These are phyloP conservation scores for Hozukius guyotensis DNA, from an alignment of 2,797 vertebrate genomes.

Conservation along the genomic window DNA sequence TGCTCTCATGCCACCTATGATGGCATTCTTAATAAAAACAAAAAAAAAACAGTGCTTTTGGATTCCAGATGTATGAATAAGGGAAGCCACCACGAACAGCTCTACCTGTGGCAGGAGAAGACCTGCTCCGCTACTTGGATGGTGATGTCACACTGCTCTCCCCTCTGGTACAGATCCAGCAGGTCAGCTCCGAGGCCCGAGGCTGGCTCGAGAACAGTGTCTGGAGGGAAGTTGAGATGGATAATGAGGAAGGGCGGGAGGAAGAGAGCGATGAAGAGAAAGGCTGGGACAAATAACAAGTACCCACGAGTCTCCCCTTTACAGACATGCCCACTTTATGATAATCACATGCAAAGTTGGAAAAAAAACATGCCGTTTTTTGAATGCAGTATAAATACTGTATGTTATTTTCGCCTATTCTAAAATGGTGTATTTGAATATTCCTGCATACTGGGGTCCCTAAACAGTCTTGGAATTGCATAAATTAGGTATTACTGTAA, in stretches of 20 bases:
- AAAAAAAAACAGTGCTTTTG: too few relatives aligned
- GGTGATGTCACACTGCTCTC: conserved; percentile 88
- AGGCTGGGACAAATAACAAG: neutral
- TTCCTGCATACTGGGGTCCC: too few relatives aligned
- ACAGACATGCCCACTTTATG: too few relatives aligned
- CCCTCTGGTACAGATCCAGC: conserved; percentile 86
- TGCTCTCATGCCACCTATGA: neutral
- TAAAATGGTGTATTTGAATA: too few relatives aligned
- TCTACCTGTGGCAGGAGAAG: conserved; percentile 94
- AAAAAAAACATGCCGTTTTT: too few relatives aligned
- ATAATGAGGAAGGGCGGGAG: neutral
- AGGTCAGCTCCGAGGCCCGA: conserved; percentile 90
- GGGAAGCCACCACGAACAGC: neutral
- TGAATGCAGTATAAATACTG: too few relatives aligned
- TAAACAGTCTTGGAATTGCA: too few relatives aligned
- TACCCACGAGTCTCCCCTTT: too few relatives aligned
- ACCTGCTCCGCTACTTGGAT: conserved; percentile 88
- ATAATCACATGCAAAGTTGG: too few relatives aligned
- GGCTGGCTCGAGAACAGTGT: conserved; percentile 80
- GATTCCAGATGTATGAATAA: neutral
- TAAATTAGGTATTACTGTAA: too few relatives aligned
- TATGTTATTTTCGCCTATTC: too few relatives aligned
- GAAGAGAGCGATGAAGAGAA: neutral
- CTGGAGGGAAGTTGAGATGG: conserved; percentile 34
- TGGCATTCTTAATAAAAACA: neutral